A percentile compares a stretch with the other conserved stretches of the same genome.
These are phyloP conservation scores for Drosophila sucinea DNA, from an alignment of 1,140 invertebrate species.

Conservation along the genomic window DNA sequence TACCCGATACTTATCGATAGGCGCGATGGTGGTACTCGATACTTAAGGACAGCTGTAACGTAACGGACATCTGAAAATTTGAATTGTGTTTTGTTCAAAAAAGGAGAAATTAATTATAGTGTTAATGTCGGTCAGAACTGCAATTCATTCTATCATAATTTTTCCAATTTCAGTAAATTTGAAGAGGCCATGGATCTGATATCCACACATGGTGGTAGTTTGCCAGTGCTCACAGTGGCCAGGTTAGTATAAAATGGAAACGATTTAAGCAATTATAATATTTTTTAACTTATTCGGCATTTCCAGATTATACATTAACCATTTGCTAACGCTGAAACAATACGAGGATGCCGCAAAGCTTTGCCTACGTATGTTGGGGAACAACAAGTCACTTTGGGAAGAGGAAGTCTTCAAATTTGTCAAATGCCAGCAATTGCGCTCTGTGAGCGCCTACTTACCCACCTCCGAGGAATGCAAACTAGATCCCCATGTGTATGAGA, in stretches of 20 bases:
- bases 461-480: conserved; percentile 88
- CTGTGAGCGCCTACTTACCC: conserved; percentile 93
- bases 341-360: conserved; percentile 94
- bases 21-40: neutral
- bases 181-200: conserved; percentile 90
- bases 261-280: neutral
- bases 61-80: neutral
- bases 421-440: conserved; percentile 91
- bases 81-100: neutral
- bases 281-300: neutral
- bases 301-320: conserved; percentile 90
- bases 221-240: conserved; percentile 69
- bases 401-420: conserved; percentile 96
- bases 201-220: conserved; percentile 83
- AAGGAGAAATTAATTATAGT: too few species aligned
- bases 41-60: neutral
- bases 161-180: conserved; percentile 85
- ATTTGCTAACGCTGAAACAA: conserved; percentile 88
- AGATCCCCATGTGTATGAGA: conserved; percentile 95
- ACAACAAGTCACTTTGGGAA: conserved; percentile 96
- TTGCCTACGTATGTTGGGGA: conserved; percentile 90
- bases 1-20: neutral
- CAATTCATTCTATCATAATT: neutral
- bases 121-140: too few species aligned
- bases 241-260: conserved; percentile 41